Conservation (phyloP, 2,113 vertebrate species). For the Sylvietta virens region DNA sequence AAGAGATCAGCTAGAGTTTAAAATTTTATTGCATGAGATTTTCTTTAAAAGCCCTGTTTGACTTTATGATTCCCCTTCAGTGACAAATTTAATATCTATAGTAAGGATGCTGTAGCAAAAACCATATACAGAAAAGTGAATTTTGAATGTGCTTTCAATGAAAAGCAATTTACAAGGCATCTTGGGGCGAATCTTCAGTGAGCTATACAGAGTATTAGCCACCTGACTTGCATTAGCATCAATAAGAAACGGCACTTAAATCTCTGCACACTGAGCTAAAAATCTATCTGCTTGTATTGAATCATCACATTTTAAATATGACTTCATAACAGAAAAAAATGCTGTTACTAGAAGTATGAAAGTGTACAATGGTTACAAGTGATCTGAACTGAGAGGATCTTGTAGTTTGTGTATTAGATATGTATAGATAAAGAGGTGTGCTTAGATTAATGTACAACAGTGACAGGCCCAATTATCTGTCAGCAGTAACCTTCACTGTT, state of each 20-base stretch:
- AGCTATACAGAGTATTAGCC: conserved; percentile 7
- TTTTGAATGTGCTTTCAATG: conserved; percentile 35
- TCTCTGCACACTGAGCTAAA: not conserved
- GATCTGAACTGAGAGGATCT: not conserved
- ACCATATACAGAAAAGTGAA: conserved; percentile 3
- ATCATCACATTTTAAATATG: not conserved
- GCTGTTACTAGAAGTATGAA: not conserved
- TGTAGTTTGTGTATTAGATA: not conserved
- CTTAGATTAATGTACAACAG: not conserved
- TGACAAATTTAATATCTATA: not conserved
- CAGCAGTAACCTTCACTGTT: not conserved
- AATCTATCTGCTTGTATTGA: not conserved
- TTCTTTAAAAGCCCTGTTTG: conserved; percentile 4
- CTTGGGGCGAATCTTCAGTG: conserved; percentile 8
- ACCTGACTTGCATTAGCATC: conserved; percentile 23
- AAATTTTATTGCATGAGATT: conserved; percentile 34
- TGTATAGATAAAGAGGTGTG: not conserved
- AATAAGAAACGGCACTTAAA: not conserved
- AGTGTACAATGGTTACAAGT: not conserved
- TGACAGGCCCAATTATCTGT: not conserved
- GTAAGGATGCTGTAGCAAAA: not conserved
- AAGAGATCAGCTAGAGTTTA: conserved; percentile 16
- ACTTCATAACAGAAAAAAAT: not conserved
- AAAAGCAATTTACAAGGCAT: conserved; percentile 40
- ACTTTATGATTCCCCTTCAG: conserved; percentile 9